Percentiles rank a stretch among this genome's conserved stretches.
Evolutionary conservation across 2,888 invertebrate species (phyloP).

Genomic region (Ophion ventricosus): DNA sequence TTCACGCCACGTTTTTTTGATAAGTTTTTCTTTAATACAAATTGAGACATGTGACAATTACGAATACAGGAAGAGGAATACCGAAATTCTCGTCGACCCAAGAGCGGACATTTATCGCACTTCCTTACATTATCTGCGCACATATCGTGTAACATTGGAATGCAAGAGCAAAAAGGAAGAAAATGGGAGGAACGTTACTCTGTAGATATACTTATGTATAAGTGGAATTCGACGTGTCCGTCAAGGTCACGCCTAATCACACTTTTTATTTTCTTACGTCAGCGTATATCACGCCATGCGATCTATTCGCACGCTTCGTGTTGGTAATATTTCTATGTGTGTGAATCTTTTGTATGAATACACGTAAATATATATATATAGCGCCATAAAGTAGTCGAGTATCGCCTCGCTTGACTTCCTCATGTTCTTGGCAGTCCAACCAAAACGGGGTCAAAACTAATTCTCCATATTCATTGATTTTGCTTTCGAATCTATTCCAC

Average conservation of each 20-base stretch:
- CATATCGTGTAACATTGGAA: slow-evolving; percentile 5
- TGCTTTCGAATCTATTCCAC: not conserved
- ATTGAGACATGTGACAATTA: not conserved
- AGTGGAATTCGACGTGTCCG: slow-evolving; percentile 8
- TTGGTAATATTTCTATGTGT: not conserved
- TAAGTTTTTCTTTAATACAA: not conserved
- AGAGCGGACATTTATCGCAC: not conserved
- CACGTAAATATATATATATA: not conserved
- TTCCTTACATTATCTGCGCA: not conserved
- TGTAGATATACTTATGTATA: not conserved
- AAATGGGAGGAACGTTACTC: not conserved
- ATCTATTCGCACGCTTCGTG: not conserved
- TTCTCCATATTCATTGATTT: slow-evolving; percentile 38
- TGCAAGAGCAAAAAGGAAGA: slow-evolving; percentile 8
- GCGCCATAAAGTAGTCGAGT: not conserved
- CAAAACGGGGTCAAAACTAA: slow-evolving; percentile 10
- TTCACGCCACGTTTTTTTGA: not conserved
- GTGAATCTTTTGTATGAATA: not conserved
- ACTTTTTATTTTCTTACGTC: slow-evolving; percentile 42
- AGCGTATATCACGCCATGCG: slow-evolving; percentile 52
- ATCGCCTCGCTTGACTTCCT: slow-evolving; percentile 17
- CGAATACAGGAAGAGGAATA: not conserved
- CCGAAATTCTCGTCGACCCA: not conserved
- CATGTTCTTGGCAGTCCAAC: not conserved
- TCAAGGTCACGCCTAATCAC: slow-evolving; percentile 48